A percentile compares a stretch with the other conserved stretches of the same genome.
phyloP scores from a whole-genome alignment of 2,113 vertebrate species.

The Cheilinus undulatus region DNA sequence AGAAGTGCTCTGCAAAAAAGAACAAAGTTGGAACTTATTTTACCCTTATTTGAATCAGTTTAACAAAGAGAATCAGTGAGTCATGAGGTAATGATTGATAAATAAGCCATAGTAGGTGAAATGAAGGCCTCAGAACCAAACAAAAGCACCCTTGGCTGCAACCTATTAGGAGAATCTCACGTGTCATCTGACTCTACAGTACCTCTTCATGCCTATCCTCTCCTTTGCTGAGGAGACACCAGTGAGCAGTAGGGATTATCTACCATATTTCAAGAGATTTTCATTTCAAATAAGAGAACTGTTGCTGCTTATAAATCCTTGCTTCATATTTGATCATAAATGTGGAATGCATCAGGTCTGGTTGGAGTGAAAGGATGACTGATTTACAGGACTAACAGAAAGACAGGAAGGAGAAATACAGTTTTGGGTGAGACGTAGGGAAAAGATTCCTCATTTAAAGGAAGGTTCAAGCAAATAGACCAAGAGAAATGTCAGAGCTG shows the following conservation, averaged over 20 bases:
- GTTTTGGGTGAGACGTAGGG: neutral
- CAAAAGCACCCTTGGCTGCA: constrained; percentile 5
- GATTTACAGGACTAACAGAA: constrained; percentile 3
- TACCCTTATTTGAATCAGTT: too few species aligned
- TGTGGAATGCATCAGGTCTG: constrained; percentile 36
- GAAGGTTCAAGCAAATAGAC: too few species aligned
- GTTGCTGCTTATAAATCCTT: constrained; percentile 16
- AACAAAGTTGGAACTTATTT: too few species aligned
- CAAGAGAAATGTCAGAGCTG: neutral
- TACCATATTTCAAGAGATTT: constrained; percentile 25
- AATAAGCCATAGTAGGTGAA: neutral
- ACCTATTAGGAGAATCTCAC: constrained; percentile 1
- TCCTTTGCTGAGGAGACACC: constrained; percentile 5
- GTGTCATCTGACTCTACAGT: constrained; percentile 22
- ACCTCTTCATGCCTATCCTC: constrained; percentile 15
- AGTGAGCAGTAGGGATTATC: neutral
- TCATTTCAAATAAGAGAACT: too few species aligned
- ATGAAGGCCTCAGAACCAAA: neutral
- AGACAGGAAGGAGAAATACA: neutral
- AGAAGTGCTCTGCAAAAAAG: too few species aligned
- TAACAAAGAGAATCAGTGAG: too few species aligned
- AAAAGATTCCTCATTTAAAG: too few species aligned
- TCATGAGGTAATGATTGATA: too few species aligned
- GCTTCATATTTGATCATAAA: constrained; percentile 21
- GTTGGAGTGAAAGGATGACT: neutral